These are phyloP conservation scores for Calephelis nemesis DNA, from an alignment of 1,140 invertebrate species.

Conservation along the genomic window DNA sequence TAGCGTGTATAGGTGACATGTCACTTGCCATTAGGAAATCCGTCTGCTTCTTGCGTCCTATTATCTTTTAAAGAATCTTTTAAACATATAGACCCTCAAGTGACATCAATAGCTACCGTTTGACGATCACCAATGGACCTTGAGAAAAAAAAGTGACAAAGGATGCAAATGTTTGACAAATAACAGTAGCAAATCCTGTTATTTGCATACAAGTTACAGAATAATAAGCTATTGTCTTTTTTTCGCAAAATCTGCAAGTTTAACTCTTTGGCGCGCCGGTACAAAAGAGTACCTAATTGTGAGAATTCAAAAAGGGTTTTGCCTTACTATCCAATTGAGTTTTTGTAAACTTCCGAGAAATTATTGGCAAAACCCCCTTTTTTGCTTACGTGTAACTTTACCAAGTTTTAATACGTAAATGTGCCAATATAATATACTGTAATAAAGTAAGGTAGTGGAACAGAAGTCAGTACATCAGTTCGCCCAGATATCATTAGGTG, in stretches of 20 bases:
- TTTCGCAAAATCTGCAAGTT: constrained; percentile 47
- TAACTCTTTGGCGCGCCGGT: constrained; percentile 58
- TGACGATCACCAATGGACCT: background rate
- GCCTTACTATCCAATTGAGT: constrained; percentile 6
- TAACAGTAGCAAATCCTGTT: constrained; percentile 69
- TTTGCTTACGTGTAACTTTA: background rate
- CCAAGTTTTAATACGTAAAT: background rate
- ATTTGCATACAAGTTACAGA: constrained; percentile 66
- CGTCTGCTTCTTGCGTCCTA: no score
- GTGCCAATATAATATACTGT: no score
- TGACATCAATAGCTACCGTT: constrained; percentile 9
- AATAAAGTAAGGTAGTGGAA: no score
- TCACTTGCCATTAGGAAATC: no score
- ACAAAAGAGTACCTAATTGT: constrained; percentile 33
- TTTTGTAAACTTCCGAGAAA: constrained; percentile 6
- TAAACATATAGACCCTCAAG: background rate
- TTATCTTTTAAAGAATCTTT: no score
- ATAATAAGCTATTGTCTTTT: constrained; percentile 54
- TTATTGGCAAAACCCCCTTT: background rate
- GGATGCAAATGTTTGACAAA: constrained; percentile 2
- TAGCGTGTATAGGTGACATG: no score
- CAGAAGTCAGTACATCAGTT: no score
- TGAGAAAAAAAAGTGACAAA: background rate
- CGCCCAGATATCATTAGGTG: no score
- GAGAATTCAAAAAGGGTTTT: constrained; percentile 20